Base-by-base conservation (phyloP, 2,797 vertebrate species). In the Myiotriccus ornatus region DNA sequence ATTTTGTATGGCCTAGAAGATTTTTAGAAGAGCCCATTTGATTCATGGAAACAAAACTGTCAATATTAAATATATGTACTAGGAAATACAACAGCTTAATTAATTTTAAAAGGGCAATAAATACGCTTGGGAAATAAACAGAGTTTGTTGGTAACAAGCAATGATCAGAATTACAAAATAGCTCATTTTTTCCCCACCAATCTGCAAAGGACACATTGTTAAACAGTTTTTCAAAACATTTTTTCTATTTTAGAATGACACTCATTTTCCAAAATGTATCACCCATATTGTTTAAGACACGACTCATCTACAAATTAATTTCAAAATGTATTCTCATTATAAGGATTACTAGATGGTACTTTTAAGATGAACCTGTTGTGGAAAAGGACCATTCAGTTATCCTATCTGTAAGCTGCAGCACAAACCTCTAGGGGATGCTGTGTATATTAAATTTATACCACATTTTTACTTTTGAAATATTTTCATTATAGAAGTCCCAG, bases 381-480 rank as follows among this genome's bases (percentile, higher is more conserved):
- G 81, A 71, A 94, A 93, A 89, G 37, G 43, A 71, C 35, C 30
- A 14, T 69, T 94, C 67, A 73, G 21, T 94, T 89, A 88, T 53
- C 43, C 53, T 43, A 43, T 34, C 63, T 63, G 67, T 25, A 94
- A 85, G 23, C 6, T 56, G 44, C 76, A 68, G 43, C 46, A 84
- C 25, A 35, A 69, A 68, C 89, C 73, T 87, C 84, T 86, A 84
- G 93, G 43, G 73, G 77, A 93, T 79, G 93, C 92, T 93, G 55
- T 75, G 49, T 68, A 47, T 90, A 90, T 84, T 86, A 82, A 86
- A 74, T 90, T 84, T 46, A 57, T 27, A 60, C 12, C 7, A 10
- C 41, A 59, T 84, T 87, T 96, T 88, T 41, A 67, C 35, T 90
- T 91, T 60, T 34, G 59, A 65, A 93, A 46, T 47, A 12, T 68